Evolutionary conservation across 2,888 invertebrate species (phyloP).

Genomic region (Hermaeophaga mercurialis): DNA sequence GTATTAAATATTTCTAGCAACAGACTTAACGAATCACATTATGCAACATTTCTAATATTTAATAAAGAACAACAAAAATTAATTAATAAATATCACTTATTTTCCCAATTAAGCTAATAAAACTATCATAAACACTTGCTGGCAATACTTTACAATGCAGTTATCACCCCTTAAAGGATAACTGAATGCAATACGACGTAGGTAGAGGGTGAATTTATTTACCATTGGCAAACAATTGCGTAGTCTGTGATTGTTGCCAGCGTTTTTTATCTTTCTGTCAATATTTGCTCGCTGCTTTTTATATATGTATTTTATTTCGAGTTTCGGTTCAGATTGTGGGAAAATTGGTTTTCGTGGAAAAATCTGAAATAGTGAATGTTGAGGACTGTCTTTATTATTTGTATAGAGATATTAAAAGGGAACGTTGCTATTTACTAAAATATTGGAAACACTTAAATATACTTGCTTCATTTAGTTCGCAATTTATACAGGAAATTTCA

Average conservation of each 20-base stretch:
- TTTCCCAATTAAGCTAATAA: slow-evolving; percentile 40
- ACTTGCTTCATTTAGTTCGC: too few relatives aligned
- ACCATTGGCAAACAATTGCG: slow-evolving; percentile 32
- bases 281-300: slow-evolving; percentile 27
- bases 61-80: too few relatives aligned
- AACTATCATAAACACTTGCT: slow-evolving; percentile 57
- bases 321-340: slow-evolving; percentile 12
- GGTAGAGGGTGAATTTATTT: slow-evolving; percentile 33
- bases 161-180: slow-evolving; percentile 37
- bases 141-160: slow-evolving; percentile 55
- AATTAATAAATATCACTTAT: too few relatives aligned
- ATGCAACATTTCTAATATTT: too few relatives aligned
- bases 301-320: not conserved
- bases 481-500: too few relatives aligned
- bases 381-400: not conserved
- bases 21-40: too few relatives aligned
- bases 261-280: slow-evolving; percentile 35
- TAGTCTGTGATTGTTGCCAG: slow-evolving; percentile 27
- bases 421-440: too few relatives aligned
- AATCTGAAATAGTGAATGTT: slow-evolving; percentile 3
- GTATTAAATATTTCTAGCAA: too few relatives aligned
- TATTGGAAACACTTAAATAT: too few relatives aligned
- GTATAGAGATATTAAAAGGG: not conserved
- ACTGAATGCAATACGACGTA: slow-evolving; percentile 19
- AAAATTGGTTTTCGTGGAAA: slow-evolving; percentile 9